Percentiles rank a stretch among this genome's conserved stretches.
Evolutionary conservation across 2,113 vertebrate species (phyloP).

Genomic region (Paradoxurus hermaphroditus): DNA sequence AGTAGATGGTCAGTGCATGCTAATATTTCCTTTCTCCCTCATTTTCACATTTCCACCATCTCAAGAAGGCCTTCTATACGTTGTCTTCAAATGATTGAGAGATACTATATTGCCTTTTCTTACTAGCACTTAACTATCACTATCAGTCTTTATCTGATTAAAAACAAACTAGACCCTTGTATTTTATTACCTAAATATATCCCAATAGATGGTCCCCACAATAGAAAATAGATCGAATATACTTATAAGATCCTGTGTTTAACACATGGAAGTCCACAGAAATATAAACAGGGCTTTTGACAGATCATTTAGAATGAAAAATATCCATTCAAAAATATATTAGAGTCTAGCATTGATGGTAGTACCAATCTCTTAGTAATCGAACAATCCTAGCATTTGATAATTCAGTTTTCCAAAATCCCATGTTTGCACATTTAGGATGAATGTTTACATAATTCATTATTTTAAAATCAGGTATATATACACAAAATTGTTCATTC

Average conservation of each 20-base stretch:
- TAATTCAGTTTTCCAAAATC: constrained; percentile 64
- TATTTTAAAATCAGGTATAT: constrained; percentile 69
- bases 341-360: constrained; percentile 57
- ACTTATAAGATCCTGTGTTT: constrained; percentile 31
- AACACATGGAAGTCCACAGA: constrained; percentile 35
- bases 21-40: background rate
- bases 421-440: constrained; percentile 54
- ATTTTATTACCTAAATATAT: background rate
- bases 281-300: constrained; percentile 37
- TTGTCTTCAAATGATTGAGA: background rate
- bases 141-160: background rate
- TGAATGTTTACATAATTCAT: constrained; percentile 53
- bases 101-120: background rate
- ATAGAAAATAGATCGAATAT: constrained; percentile 54
- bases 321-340: constrained; percentile 66
- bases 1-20: background rate
- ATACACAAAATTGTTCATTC: constrained; percentile 47
- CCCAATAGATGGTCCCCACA: background rate
- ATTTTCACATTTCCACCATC: background rate
- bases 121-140: background rate
- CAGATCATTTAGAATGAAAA: constrained; percentile 77
- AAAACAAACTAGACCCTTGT: background rate
- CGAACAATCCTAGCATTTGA: constrained; percentile 57
- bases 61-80: background rate
- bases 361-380: constrained; percentile 45